Base-by-base conservation (phyloP, 2,113 vertebrate genomes). In the Meleagris gallopavo region DNA sequence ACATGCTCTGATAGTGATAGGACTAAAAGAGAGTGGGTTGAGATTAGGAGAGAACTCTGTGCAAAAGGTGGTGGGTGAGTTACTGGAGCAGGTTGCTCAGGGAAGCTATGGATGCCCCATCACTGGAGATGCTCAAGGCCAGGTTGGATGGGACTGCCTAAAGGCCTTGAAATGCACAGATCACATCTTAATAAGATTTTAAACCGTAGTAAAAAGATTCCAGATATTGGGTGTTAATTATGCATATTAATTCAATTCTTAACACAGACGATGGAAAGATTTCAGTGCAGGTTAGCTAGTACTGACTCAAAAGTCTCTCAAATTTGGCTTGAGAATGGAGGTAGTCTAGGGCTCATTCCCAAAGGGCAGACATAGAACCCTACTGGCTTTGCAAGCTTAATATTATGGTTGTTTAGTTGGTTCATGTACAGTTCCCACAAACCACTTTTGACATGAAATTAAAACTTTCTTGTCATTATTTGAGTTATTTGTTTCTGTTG, bases 281-380 rank as follows among this genome's bases (percentile, higher is more conserved):
- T 81, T 52, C 45, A 50, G 20, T 17, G 43, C 20, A 34, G 55
- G 43, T 5, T 80, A 30, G 40, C 11, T 32, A 58, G 5, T 7
- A 15, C 43, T 0, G 1, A 22, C 32, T 40, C 11, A 52, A 70
- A 57, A 4, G 6, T 7, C 36, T 64, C 29, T 9, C 8, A 75
- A 45, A 75, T 1, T 3, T 2, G 19, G 15, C 32, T 27, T 80
- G 55, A 19, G 69, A 61, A 34, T 16, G 43, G 15, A 27, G 5
- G 4, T 27, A 48, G 0, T 3, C 41, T 19, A 24, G 18, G 34
- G 2, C 45, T 19, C 34, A 24, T 64, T 69, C 61, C 40, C 46
- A 17, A 3, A 0, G 1, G 62, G 32, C 48, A 58, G 41, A 21
- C 27, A 3, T 5, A 19, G n/a, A 50, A 9, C 27, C 48, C 16